phyloP scores from a whole-genome alignment of 2,113 vertebrate species.

The Trematocara nigrifrons region DNA sequence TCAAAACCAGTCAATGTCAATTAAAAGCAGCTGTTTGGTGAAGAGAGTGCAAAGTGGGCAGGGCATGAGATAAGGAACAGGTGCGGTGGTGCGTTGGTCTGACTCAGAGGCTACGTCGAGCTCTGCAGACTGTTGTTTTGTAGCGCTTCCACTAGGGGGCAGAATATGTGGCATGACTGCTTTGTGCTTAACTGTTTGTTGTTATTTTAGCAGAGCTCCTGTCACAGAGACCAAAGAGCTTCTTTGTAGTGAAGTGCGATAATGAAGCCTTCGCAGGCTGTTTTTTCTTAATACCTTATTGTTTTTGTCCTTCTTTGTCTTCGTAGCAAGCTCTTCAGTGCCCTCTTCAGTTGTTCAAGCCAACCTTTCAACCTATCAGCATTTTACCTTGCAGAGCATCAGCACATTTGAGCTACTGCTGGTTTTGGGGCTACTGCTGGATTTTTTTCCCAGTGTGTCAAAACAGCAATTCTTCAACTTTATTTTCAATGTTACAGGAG shows the following conservation, averaged over 20 bases:
- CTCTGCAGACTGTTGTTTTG: neutral
- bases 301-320: neutral
- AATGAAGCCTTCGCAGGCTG: neutral
- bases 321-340: accelerated
- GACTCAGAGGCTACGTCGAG: accelerated
- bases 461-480: neutral
- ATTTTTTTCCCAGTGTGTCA: neutral
- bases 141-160: neutral
- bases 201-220: neutral
- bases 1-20: neutral
- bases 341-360: neutral
- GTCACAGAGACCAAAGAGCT: neutral
- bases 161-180: neutral
- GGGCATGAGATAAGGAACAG: neutral
- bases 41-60: neutral
- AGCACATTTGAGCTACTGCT: neutral
- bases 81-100: neutral
- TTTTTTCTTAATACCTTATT: neutral
- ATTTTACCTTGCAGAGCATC: neutral
- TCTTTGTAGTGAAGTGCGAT: neutral
- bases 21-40: neutral
- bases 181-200: neutral
- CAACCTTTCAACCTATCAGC: neutral
- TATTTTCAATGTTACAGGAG: neutral
- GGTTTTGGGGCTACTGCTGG: neutral